These are phyloP conservation scores for Isurus oxyrinchus DNA, from an alignment of 2,113 vertebrate genomes.

Conservation along the genomic window DNA sequence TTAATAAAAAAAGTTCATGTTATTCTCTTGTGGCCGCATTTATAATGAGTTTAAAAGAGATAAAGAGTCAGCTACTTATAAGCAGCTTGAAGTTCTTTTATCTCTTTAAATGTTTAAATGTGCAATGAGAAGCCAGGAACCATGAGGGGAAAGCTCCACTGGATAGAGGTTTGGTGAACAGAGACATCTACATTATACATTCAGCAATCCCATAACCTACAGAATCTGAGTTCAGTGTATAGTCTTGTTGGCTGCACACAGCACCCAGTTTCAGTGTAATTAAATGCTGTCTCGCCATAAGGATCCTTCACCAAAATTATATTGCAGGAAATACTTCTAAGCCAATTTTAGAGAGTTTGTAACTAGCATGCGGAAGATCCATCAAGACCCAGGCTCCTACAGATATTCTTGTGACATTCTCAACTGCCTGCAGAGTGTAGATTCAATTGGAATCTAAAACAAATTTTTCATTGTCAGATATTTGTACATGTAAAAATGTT, in stretches of 20 bases:
- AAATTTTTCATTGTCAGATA: background rate
- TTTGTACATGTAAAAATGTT: background rate
- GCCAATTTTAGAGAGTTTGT: background rate
- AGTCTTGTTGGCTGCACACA: background rate
- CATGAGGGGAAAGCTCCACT: background rate
- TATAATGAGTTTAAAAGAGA: too few relatives aligned
- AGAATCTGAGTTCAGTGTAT: background rate
- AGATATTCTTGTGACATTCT: background rate
- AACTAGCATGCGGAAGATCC: background rate
- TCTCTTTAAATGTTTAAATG: background rate
- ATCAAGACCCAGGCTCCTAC: background rate
- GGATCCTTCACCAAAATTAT: background rate
- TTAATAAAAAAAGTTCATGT: background rate
- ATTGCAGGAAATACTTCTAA: background rate
- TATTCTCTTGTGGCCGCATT: background rate
- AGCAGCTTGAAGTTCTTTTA: background rate
- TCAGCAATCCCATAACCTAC: background rate
- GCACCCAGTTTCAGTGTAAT: background rate
- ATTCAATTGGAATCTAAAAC: background rate
- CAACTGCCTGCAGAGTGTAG: background rate
- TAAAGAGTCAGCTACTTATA: background rate
- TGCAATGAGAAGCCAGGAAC: background rate
- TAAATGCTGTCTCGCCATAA: background rate
- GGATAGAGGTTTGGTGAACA: background rate
- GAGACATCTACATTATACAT: background rate